Conservation (phyloP, 2,888 invertebrate species). For the Scaeva pyrastri region DNA sequence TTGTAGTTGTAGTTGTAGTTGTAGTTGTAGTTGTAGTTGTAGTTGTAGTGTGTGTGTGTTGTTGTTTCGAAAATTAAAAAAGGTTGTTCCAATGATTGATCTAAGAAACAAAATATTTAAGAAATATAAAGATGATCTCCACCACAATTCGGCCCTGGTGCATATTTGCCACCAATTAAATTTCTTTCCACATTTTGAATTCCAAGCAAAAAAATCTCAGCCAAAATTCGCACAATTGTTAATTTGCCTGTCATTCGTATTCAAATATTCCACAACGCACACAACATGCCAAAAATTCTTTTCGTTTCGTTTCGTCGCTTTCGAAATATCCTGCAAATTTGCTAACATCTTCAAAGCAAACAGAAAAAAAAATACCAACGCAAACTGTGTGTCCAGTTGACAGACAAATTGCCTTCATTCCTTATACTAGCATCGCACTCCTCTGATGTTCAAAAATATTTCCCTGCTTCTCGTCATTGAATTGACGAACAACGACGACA, state of each 20-base stretch:
- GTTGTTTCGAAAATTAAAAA: too few relatives aligned
- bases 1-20: too few relatives aligned
- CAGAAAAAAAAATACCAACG: constrained; percentile 28
- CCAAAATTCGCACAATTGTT: neutral
- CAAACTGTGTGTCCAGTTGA: constrained; percentile 65
- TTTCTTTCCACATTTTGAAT: too few relatives aligned
- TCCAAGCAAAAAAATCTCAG: too few relatives aligned
- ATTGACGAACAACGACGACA: neutral
- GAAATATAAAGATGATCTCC: too few relatives aligned
- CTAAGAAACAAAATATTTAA: too few relatives aligned
- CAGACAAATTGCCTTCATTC: constrained; percentile 69
- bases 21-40: too few relatives aligned
- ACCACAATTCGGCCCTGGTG: too few relatives aligned
- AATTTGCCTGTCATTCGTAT: constrained; percentile 27
- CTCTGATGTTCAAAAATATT: neutral
- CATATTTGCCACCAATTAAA: too few relatives aligned
- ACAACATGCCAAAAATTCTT: constrained; percentile 2
- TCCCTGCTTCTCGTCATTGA: neutral
- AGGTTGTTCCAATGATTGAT: too few relatives aligned
- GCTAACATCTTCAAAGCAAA: constrained; percentile 62
- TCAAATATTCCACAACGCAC: constrained; percentile 8
- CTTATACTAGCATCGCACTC: neutral
- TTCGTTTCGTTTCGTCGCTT: constrained; percentile 13
- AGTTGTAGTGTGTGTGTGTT: too few relatives aligned
- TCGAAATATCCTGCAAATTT: constrained; percentile 60